Conservation (phyloP, 2,113 vertebrate genomes). For the Puma concolor region DNA sequence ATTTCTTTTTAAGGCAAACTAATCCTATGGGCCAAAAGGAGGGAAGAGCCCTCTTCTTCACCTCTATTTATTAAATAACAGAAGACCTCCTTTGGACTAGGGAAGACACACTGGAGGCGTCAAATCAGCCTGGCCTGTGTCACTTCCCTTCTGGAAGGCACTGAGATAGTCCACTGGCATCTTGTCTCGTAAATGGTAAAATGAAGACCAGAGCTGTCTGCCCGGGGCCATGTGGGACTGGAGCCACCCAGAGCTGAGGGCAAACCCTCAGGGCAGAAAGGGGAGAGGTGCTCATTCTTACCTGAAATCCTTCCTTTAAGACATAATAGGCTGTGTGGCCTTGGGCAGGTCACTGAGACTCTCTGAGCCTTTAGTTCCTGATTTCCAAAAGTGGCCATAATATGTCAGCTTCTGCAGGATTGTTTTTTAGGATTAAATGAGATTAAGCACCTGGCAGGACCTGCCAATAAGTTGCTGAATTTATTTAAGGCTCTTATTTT, state of each 20-base stretch:
- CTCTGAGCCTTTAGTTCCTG: not conserved
- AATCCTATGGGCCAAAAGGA: not conserved
- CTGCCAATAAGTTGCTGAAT: not conserved
- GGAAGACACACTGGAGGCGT: not conserved
- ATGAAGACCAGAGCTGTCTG: too few relatives aligned
- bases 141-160: not conserved
- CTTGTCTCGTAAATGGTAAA: not conserved
- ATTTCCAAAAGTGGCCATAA: not conserved
- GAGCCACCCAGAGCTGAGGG: not conserved
- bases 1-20: not conserved
- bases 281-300: not conserved
- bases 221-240: not conserved
- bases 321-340: not conserved
- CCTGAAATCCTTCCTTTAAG: not conserved
- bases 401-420: not conserved
- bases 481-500: constrained; percentile 33
- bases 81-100: not conserved
- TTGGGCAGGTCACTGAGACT: not conserved
- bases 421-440: constrained; percentile 11
- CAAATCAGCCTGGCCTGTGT: too few relatives aligned
- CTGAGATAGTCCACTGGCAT: not conserved
- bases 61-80: not conserved
- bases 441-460: not conserved
- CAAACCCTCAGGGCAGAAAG: not conserved
- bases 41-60: not conserved